Evolutionary conservation across 53 echinoderm and acorn worm genomes (phyloP), one percentile per base, ranked within the genome.

Genomic region (Zoroaster sp.): DNA sequence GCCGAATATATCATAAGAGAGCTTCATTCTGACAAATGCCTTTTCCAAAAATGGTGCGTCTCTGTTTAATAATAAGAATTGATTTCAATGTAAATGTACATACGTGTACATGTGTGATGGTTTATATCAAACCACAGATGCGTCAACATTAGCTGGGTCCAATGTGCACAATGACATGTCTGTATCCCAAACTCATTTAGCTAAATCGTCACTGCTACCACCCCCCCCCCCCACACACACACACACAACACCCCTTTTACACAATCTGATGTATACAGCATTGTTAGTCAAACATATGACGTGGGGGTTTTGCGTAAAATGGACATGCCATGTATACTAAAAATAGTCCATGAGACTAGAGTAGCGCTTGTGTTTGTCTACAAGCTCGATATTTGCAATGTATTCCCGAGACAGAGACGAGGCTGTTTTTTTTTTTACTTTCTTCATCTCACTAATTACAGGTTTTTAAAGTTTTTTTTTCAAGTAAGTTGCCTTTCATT

Each of bases 261-360:
- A 38, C 79, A 36, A 21, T 35, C 38, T 14, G 18, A 55, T 37
- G 44, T 6, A 55, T 54, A 37, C 55, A 79, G 63, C 20, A 33
- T 17, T 34, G 78, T 59, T 40, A 79, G 79, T 79, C 79, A 35
- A 70, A 47, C 41, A 71, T 46, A 85, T 85, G 85, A 85, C 85
- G 85, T 85, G 51, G 85, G n/a, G 63, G 85, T 35, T 40, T 46
- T 85, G 40, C 85, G 85, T 85, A 85, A 71, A 85, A 47, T 72
- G 85, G 72, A 85, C 85, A 70, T 70, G 71, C 49, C 71, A 35
- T 35, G 85, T 67, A 4, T 69, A 46, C 85, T 85, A 71, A 85
- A 85, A 85, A 85, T 71, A 85, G 28, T 69, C 18, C 13, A 11
- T 2, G 35, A 31, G 25, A 47, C 2, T 12, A 11, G 7, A 18